These are phyloP conservation scores for Amphipoea lucens DNA, from an alignment of 2,888 invertebrate species.

Conservation along the genomic window DNA sequence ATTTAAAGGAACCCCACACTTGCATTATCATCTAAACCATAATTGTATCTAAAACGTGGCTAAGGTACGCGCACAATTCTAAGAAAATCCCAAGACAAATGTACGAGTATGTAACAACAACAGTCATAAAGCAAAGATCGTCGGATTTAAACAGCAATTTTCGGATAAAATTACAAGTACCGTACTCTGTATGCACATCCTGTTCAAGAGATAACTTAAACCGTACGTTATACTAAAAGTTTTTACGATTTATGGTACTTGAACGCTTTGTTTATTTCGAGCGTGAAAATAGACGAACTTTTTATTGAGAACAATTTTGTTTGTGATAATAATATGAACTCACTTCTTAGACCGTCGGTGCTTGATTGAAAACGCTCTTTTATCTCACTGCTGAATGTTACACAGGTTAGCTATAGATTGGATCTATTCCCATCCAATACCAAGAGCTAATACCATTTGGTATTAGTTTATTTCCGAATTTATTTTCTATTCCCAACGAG, in stretches of 20 bases:
- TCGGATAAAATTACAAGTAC: conserved; percentile 51
- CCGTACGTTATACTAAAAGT: conserved; percentile 46
- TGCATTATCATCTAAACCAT: background rate
- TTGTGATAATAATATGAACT: background rate
- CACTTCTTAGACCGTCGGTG: background rate
- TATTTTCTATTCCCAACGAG: too few relatives aligned
- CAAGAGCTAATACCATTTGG: too few relatives aligned
- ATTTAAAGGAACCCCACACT: background rate
- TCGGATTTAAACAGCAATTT: conserved; percentile 55
- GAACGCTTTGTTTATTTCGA: conserved; percentile 50
- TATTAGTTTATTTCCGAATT: too few relatives aligned
- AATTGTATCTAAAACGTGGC: background rate
- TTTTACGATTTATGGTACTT: conserved; percentile 56
- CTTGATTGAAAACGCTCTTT: background rate
- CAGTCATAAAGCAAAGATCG: conserved; percentile 54
- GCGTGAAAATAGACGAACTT: conserved; percentile 29
- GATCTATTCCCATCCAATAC: too few relatives aligned
- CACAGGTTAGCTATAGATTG: background rate
- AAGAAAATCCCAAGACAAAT: conserved; percentile 30
- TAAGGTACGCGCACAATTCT: conserved; percentile 4
- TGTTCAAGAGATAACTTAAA: conserved; percentile 49
- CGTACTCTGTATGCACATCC: conserved; percentile 47
- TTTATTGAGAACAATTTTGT: conserved; percentile 1
- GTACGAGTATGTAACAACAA: conserved; percentile 57
- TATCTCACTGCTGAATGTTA: too few relatives aligned